A percentile compares a stretch with the other conserved stretches of the same genome.
phyloP scores from a whole-genome alignment of 2,797 vertebrate species.

The Esox lucius region DNA sequence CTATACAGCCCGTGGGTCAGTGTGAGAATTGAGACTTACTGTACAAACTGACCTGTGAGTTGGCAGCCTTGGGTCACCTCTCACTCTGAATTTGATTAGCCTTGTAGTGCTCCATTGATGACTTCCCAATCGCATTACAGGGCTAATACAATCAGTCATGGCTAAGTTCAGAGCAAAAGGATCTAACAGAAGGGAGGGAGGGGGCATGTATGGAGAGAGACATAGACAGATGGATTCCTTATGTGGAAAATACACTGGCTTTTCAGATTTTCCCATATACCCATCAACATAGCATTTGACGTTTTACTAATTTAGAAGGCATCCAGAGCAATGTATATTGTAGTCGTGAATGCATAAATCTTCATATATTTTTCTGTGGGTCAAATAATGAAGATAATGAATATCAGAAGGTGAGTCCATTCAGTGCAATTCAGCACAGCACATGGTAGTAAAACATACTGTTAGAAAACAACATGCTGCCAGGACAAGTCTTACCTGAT shows the following conservation, averaged over 20 bases:
- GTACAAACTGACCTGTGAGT: neutral
- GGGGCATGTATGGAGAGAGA: neutral
- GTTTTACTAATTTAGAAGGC: no score
- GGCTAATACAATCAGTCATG: slow-evolving; percentile 53
- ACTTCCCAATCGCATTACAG: slow-evolving; percentile 40
- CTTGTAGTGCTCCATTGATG: slow-evolving; percentile 39
- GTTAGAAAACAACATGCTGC: neutral
- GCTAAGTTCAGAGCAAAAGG: slow-evolving; percentile 30
- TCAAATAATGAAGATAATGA: neutral
- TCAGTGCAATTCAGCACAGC: neutral
- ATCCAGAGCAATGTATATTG: no score
- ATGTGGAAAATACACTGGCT: no score
- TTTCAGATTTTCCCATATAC: no score
- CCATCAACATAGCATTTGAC: no score
- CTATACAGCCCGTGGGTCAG: neutral
- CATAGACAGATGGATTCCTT: neutral
- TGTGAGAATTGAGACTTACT: neutral
- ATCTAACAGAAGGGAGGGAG: neutral
- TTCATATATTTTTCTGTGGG: no score
- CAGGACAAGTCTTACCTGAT: neutral
- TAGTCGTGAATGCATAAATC: no score
- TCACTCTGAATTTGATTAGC: slow-evolving; percentile 45
- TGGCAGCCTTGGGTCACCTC: slow-evolving; percentile 15
- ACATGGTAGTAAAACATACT: neutral
- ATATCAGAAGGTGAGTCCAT: neutral